Conservation (phyloP, 2,113 vertebrate species). For the Onychostoma macrolepis region DNA sequence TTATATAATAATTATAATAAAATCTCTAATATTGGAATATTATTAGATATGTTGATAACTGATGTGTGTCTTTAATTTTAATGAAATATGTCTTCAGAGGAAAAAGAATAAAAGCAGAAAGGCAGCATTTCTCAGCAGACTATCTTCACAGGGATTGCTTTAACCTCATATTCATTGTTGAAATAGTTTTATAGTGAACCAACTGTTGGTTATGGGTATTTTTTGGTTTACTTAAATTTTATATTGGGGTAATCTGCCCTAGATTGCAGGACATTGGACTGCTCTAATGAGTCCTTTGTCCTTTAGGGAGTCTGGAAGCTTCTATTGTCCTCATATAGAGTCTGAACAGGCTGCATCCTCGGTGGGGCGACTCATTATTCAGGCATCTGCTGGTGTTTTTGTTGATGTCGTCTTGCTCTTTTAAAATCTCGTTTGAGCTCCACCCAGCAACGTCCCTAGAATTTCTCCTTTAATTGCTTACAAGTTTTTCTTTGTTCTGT, state of each 20-base stretch:
- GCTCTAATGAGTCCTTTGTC: conserved; percentile 20
- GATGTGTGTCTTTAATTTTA: background rate
- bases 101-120: background rate
- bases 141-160: background rate
- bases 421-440: conserved; percentile 27
- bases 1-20: background rate
- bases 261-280: conserved; percentile 11
- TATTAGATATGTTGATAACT: background rate
- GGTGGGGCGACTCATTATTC: conserved; percentile 20
- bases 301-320: conserved; percentile 30
- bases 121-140: background rate
- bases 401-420: background rate
- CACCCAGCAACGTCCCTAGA: background rate
- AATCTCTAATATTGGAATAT: background rate
- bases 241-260: conserved; percentile 3
- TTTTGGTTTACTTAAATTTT: conserved; percentile 5
- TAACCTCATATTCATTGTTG: background rate
- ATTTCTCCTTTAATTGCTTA: background rate
- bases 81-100: background rate
- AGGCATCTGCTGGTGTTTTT: conserved; percentile 5
- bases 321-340: conserved; percentile 21
- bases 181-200: background rate
- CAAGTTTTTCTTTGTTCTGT: background rate
- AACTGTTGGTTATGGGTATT: conserved; percentile 21
- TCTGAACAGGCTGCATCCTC: conserved; percentile 12